A percentile compares a stretch with the other conserved stretches of the same genome.
Evolutionary conservation across 2,113 vertebrate genomes (phyloP).

Genomic region (Genyomyrus donnyi): DNA sequence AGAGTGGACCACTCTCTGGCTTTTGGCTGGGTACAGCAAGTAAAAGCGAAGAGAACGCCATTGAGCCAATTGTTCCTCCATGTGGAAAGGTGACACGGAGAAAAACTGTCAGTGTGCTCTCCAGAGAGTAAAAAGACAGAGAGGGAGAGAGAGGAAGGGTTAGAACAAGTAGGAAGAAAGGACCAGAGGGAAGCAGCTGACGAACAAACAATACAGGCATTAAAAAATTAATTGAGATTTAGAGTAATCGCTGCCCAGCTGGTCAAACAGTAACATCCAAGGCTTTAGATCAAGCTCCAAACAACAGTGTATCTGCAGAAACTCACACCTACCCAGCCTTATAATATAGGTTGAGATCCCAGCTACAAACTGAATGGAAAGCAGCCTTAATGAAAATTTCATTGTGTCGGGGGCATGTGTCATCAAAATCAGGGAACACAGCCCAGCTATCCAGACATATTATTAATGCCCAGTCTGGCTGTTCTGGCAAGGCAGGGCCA

Average conservation of each 20-base stretch:
- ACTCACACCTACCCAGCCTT: not conserved
- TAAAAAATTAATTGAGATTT: not conserved
- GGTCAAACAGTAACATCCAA: not conserved
- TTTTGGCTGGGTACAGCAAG: constrained; percentile 48
- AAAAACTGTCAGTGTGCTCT: constrained; percentile 47
- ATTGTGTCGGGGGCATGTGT: not conserved
- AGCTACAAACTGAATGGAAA: constrained; percentile 4
- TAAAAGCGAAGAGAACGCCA: constrained; percentile 39
- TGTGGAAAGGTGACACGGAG: constrained; percentile 58
- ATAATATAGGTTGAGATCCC: constrained; percentile 20
- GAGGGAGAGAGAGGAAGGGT: not conserved
- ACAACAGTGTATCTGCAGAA: not conserved
- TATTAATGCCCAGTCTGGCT: not conserved
- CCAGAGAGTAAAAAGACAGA: constrained; percentile 10
- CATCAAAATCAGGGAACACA: not conserved
- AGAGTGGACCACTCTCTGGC: constrained; percentile 50
- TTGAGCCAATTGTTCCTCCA: constrained; percentile 57
- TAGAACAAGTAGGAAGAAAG: not conserved
- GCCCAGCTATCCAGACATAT: not conserved
- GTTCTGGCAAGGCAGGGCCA: not conserved
- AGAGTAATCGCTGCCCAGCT: not conserved
- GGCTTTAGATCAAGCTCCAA: not conserved
- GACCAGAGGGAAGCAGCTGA: constrained; percentile 19
- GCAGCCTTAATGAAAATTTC: not conserved
- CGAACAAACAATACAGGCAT: constrained; percentile 6